Evolutionary conservation across 2,888 invertebrate species (phyloP).

Genomic region (Trichopoda pennipes): DNA sequence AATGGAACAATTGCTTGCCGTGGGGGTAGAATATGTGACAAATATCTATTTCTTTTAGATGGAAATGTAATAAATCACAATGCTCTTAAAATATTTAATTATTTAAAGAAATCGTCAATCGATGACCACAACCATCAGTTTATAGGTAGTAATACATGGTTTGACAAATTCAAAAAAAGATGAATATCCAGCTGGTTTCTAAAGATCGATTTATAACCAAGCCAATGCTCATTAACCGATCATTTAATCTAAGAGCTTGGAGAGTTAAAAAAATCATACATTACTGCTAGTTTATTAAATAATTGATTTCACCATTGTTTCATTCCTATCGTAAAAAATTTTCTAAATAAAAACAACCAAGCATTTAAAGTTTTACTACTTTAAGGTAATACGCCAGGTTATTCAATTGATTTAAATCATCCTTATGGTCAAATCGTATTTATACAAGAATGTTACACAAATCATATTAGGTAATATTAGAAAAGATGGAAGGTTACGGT

Average conservation of each 20-base stretch:
- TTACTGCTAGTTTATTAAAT: too few species aligned
- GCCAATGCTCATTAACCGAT: not conserved
- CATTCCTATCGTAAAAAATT: too few species aligned
- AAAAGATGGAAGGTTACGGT: not conserved
- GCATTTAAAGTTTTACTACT: too few species aligned
- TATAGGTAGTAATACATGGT: too few species aligned
- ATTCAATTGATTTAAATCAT: constrained; percentile 57
- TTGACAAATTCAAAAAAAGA: too few species aligned
- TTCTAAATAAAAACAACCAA: too few species aligned
- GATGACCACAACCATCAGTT: too few species aligned
- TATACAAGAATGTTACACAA: too few species aligned
- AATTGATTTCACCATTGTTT: too few species aligned
- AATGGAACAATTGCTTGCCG: not conserved
- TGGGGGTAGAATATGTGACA: not conserved
- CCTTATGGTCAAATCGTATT: constrained; percentile 15
- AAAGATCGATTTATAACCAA: not conserved
- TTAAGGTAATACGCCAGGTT: too few species aligned
- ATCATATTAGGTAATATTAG: not conserved
- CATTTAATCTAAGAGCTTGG: constrained; percentile 13
- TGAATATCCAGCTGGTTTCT: too few species aligned
- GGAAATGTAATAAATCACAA: not conserved
- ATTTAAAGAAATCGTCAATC: not conserved
- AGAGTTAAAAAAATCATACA: constrained; percentile 35
- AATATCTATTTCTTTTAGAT: not conserved
- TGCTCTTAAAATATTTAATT: not conserved